Percentiles rank a stretch among this genome's conserved stretches.
Conservation (phyloP, 2,888 invertebrate genomes). For the Nineta flava region DNA sequence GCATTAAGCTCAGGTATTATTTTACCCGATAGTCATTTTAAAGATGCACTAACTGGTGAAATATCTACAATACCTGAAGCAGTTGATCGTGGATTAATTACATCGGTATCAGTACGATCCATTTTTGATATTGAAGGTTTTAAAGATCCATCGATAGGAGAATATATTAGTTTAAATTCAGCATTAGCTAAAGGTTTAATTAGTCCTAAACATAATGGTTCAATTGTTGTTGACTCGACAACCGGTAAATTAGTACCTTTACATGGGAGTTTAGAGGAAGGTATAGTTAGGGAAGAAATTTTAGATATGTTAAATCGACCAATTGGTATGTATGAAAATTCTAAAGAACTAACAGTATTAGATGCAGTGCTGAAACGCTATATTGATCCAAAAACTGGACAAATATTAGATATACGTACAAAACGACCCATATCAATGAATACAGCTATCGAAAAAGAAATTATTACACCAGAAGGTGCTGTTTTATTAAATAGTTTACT, state of each 20-base stretch:
- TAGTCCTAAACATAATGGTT: conserved; percentile 54
- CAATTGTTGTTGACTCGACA: conserved; percentile 54
- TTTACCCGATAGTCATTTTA: conserved; percentile 53
- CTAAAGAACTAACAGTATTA: conserved; percentile 64
- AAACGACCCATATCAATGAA: conserved; percentile 64
- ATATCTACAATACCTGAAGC: conserved; percentile 69
- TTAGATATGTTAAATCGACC: conserved; percentile 70
- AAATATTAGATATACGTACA: conserved; percentile 58
- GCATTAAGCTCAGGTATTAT: conserved; percentile 72
- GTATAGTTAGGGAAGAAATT: conserved; percentile 69
- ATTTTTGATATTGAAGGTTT: conserved; percentile 89
- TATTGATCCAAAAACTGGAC: conserved; percentile 77
- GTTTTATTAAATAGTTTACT: conserved; percentile 69
- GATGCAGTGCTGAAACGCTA: conserved; percentile 76
- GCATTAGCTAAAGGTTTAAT: conserved; percentile 64
- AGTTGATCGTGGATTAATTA: conserved; percentile 74
- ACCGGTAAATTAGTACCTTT: conserved; percentile 60
- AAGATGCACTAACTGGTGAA: conserved; percentile 57
- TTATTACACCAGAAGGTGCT: conserved; percentile 78
- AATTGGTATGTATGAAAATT: conserved; percentile 59
- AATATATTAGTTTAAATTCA: conserved; percentile 70
- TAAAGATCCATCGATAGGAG: conserved; percentile 63
- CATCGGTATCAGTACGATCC: conserved; percentile 71
- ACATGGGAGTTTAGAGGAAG: conserved; percentile 55
- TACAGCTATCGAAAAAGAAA: conserved; percentile 68